Evolutionary conservation across 2,113 vertebrate genomes (phyloP), one percentile per base, ranked within the genome.

Genomic region (Nematolebias whitei): DNA sequence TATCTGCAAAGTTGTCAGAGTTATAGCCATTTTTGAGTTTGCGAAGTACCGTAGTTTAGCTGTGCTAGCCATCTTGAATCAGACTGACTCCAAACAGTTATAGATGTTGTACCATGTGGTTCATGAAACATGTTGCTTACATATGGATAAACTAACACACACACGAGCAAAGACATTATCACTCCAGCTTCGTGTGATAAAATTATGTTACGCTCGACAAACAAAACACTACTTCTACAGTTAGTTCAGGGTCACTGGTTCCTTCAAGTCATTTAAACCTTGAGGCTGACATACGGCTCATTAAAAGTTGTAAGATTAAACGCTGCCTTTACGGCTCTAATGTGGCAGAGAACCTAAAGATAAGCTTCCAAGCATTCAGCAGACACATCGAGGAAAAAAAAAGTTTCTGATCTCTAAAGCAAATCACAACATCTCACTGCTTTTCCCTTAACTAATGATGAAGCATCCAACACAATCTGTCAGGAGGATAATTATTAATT

Each of bases 211-310:
- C 48, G n/a, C 44, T 29, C 38, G 52, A 24, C 35, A 62, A 52
- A 53, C 39, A 38, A 24, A 48, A 35, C 44, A 47, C 55, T 65
- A n/a, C 40, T 41, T 35, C 18, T 20, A 20, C 4, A 38, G 66
- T 85, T 75, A 69, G 68, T 76, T 73, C 49, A 43, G 82, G 87
- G 82, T 87, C 88, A 87, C 64, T 41, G 84, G 76, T 85, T 90
- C 87, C 74, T 84, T 85, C 71, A 63, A 80, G 82, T 80, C 85
- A 88, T 88, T 76, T 35, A 35, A 35, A 35, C 2, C 68, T 53
- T 40, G 61, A 85, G 82, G 82, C 84, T 83, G 88, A 87, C 82
- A 80, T 69, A 65, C 67, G 77, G 79, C 78, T 89, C 77, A 78
- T 88, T 87, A 87, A 74, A 85, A 84, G 69, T 57, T 64, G 76